These are phyloP conservation scores for Pseudorectes ferrugineus DNA, from an alignment of 2,113 vertebrate species.

Conservation along the genomic window DNA sequence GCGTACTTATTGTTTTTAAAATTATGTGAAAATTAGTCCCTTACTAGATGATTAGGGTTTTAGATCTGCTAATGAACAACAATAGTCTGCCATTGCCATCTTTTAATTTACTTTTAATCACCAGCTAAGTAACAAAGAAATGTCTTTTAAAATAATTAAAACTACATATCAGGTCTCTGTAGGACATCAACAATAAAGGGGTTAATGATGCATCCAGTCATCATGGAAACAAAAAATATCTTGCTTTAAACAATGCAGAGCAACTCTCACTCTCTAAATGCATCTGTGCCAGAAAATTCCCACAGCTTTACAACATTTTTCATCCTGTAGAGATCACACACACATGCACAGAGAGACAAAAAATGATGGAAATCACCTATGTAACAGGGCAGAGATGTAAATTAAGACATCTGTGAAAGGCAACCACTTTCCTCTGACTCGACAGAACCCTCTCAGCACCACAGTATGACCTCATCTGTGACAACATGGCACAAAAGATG, in stretches of 20 bases:
- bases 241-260: conserved; percentile 70
- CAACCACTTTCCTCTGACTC: not conserved
- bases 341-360: not conserved
- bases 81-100: conserved; percentile 74
- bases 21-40: conserved; percentile 80
- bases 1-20: conserved; percentile 80
- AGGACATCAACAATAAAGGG: conserved; percentile 83
- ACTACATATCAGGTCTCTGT: conserved; percentile 80
- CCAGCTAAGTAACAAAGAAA: conserved; percentile 82
- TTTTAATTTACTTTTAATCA: conserved; percentile 85
- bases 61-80: conserved; percentile 78
- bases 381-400: conserved; percentile 45
- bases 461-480: not conserved
- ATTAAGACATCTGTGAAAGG: conserved; percentile 43
- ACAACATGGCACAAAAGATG: not conserved
- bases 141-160: conserved; percentile 85
- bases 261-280: conserved; percentile 68
- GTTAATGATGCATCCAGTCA: conserved; percentile 81
- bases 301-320: conserved; percentile 59
- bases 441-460: conserved; percentile 17
- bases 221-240: conserved; percentile 73
- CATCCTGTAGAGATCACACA: conserved; percentile 26
- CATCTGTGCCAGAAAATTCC: conserved; percentile 69
- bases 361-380: conserved; percentile 27
- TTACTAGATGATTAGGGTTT: conserved; percentile 79